Percentiles rank a stretch among this genome's conserved stretches.
These are phyloP conservation scores for Zelleria hepariella DNA, from an alignment of 2,888 invertebrate species.

Conservation along the genomic window DNA sequence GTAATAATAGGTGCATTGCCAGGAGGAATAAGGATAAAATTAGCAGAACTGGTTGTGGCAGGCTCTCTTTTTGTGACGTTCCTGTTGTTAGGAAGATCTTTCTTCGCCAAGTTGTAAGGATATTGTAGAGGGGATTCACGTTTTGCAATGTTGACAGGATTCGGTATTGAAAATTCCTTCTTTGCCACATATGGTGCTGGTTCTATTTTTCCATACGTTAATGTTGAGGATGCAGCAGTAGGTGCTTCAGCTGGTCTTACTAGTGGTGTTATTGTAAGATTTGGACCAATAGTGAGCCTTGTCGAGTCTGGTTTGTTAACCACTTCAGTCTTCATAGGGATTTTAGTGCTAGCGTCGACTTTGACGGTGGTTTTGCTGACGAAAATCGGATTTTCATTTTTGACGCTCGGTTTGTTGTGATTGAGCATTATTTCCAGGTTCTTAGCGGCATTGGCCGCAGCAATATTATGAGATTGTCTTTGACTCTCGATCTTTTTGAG, in stretches of 20 bases:
- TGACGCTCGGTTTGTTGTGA: conserved; percentile 29
- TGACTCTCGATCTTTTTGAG: conserved; percentile 59
- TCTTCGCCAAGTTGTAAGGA: background rate
- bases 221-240: background rate
- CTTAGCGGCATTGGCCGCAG: conserved; percentile 27
- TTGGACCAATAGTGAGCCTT: background rate
- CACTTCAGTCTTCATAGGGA: conserved; percentile 20
- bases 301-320: background rate
- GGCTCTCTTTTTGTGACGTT: background rate
- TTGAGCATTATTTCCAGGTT: conserved; percentile 24
- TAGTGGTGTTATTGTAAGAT: background rate
- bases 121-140: background rate
- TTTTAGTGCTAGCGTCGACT: conserved; percentile 22
- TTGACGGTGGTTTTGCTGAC: conserved; percentile 24
- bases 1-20: background rate
- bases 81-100: background rate
- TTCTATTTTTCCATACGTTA: background rate
- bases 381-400: conserved; percentile 42
- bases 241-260: background rate
- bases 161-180: background rate
- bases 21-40: background rate
- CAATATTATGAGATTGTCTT: conserved; percentile 27
- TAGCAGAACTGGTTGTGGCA: background rate
- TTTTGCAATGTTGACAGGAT: background rate
- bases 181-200: background rate